phyloP scores from a whole-genome alignment of 1,140 invertebrate species.

The Vollenhovia emeryi region DNA sequence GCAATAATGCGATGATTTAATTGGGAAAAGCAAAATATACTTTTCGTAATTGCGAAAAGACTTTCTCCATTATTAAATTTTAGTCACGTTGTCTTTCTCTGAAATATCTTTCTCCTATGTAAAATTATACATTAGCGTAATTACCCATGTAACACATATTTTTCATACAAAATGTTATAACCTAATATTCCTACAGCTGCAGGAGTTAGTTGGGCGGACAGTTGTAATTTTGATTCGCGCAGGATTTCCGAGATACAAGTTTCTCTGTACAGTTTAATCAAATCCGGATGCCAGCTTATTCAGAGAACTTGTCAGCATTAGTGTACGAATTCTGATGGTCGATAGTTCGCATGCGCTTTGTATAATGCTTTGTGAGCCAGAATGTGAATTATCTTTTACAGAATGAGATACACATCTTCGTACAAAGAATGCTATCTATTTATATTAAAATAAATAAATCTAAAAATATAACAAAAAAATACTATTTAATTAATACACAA shows the following conservation, averaged over 20 bases:
- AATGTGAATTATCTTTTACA: background rate
- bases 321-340: slow-evolving; percentile 2
- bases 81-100: background rate
- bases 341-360: background rate
- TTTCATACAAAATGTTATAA: slow-evolving; percentile 12
- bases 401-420: background rate
- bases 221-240: slow-evolving; percentile 39
- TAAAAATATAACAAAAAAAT: background rate
- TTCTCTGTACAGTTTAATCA: slow-evolving; percentile 33
- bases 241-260: slow-evolving; percentile 16
- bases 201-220: background rate
- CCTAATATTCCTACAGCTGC: background rate
- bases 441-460: background rate
- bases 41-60: background rate
- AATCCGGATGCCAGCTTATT: slow-evolving; percentile 9
- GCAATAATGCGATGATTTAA: background rate
- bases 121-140: background rate
- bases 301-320: slow-evolving; percentile 5
- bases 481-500: background rate
- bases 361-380: background rate
- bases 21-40: background rate
- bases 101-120: background rate
- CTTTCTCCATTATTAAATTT: background rate
- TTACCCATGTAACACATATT: background rate
- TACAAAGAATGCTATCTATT: background rate